phyloP scores from a whole-genome alignment of 2,888 invertebrate genomes.

The Scaptomyza polygonia region DNA sequence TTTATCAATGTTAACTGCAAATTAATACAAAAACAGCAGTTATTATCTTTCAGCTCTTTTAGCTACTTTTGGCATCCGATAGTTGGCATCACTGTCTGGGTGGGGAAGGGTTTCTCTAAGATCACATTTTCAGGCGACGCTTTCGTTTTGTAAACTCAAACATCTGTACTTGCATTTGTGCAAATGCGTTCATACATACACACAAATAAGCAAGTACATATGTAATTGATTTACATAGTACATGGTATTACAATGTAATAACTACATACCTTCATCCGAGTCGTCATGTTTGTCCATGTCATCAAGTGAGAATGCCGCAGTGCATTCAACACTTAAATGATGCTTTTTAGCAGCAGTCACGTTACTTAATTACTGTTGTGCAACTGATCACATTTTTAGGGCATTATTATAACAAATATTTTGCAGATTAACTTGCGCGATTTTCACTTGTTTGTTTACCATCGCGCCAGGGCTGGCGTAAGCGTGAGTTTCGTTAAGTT shows the following conservation, averaged over 20 bases:
- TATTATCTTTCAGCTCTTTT: neutral
- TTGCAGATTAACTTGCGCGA: slow-evolving; percentile 28
- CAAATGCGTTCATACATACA: neutral
- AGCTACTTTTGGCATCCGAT: neutral
- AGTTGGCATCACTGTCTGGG: slow-evolving; percentile 1
- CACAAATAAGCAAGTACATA: neutral
- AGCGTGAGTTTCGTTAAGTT: slow-evolving; percentile 8
- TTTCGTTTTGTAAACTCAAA: neutral
- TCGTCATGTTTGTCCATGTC: slow-evolving; percentile 42
- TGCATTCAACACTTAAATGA: slow-evolving; percentile 14
- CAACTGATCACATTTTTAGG: slow-evolving; percentile 36
- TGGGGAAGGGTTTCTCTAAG: neutral
- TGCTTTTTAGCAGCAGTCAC: slow-evolving; percentile 2
- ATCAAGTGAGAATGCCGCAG: neutral
- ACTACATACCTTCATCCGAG: slow-evolving; percentile 55
- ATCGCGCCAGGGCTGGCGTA: slow-evolving; percentile 36
- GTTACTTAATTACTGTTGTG: slow-evolving; percentile 8
- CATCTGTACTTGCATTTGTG: neutral
- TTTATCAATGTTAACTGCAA: too few relatives aligned
- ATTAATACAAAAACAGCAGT: neutral
- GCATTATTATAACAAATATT: slow-evolving; percentile 13
- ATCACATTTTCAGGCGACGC: neutral
- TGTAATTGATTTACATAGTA: neutral
- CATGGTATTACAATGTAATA: slow-evolving; percentile 12
- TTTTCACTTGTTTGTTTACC: slow-evolving; percentile 57